Evolutionary conservation across 2,888 invertebrate species (phyloP).

Genomic region (Cryptops parisi): DNA sequence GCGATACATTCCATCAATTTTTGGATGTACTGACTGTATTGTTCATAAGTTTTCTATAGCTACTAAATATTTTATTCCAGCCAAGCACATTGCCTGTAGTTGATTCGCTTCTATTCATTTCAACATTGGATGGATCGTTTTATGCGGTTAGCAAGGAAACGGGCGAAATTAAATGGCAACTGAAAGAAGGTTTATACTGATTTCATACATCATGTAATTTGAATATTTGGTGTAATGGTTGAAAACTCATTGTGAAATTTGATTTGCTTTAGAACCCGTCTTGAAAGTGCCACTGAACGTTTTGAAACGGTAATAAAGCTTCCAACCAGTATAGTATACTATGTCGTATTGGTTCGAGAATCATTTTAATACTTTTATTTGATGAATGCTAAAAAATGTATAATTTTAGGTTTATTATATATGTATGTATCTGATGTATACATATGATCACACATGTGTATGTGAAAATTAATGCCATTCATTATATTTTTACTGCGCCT

Average conservation of each 20-base stretch:
- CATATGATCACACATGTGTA: no score
- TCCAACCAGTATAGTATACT: slow-evolving; percentile 15
- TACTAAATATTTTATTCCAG: neutral
- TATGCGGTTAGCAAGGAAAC: slow-evolving; percentile 74
- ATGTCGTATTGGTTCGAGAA: no score
- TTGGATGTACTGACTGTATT: no score
- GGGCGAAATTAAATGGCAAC: slow-evolving; percentile 76
- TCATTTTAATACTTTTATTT: no score
- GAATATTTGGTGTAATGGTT: neutral
- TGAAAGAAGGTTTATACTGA: slow-evolving; percentile 51
- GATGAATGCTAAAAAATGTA: no score
- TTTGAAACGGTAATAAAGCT: slow-evolving; percentile 34
- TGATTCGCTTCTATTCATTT: slow-evolving; percentile 64
- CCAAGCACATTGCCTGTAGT: neutral
- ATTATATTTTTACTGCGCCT: no score
- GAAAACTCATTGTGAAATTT: neutral
- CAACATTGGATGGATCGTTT: slow-evolving; percentile 84
- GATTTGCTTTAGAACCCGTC: slow-evolving; percentile 64
- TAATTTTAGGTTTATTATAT: no score
- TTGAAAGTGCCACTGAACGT: slow-evolving; percentile 62
- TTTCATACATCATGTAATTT: neutral
- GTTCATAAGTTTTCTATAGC: no score
- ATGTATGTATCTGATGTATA: no score
- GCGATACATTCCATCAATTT: no score
- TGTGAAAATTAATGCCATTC: no score